phyloP scores from a whole-genome alignment of 2,113 vertebrate genomes.

The Oceanites oceanicus region DNA sequence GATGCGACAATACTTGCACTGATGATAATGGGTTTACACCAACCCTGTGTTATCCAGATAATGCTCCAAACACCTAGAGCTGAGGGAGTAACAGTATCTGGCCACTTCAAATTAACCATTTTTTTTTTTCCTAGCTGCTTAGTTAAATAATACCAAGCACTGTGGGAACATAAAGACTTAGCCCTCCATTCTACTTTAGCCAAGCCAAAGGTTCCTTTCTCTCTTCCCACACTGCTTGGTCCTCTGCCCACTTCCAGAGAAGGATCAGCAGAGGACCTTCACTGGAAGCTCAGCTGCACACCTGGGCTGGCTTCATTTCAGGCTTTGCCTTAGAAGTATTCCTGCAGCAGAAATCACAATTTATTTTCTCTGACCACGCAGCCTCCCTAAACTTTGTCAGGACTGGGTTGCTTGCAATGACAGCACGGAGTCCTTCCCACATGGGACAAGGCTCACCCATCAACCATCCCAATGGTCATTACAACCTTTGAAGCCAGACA shows the following conservation, averaged over 20 bases:
- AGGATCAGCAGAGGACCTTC: background rate
- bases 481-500: background rate
- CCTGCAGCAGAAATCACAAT: background rate
- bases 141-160: background rate
- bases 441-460: background rate
- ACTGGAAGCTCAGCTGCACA: background rate
- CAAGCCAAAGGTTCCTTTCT: background rate
- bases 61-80: background rate
- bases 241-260: background rate
- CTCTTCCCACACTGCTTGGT: background rate
- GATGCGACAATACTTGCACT: background rate
- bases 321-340: background rate
- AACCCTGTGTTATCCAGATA: background rate
- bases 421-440: rapidly evolving
- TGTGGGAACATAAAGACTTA: background rate
- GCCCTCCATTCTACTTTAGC: background rate
- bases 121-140: background rate
- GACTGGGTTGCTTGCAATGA: background rate
- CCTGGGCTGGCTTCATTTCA: background rate
- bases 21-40: background rate
- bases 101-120: background rate
- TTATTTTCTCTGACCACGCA: background rate
- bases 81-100: background rate
- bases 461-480: background rate
- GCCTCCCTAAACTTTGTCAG: background rate